Evolutionary conservation across 1,140 invertebrate species (phyloP).

Genomic region (Dreissena rostriformis): DNA sequence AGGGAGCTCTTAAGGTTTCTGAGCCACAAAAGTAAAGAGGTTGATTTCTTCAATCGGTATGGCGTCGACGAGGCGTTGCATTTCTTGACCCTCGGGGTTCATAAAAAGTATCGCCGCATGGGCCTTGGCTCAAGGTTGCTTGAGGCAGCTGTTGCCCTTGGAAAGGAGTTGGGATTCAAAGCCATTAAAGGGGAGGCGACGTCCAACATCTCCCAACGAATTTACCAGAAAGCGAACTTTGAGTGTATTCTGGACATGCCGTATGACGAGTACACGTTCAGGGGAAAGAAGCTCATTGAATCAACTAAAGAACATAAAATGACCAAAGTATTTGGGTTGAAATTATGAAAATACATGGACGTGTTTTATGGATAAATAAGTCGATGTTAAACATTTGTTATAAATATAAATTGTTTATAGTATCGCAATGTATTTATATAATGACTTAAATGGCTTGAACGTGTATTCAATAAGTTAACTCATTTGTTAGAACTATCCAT

Average conservation of each 20-base stretch:
- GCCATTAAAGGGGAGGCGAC: slow-evolving; percentile 34
- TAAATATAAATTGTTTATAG: too few relatives aligned
- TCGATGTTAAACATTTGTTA: too few relatives aligned
- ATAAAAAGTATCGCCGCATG: slow-evolving; percentile 36
- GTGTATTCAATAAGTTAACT: too few relatives aligned
- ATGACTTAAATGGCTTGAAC: too few relatives aligned
- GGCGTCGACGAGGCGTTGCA: slow-evolving; percentile 38
- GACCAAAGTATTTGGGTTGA: slow-evolving; percentile 34
- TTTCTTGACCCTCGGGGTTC: slow-evolving; percentile 39
- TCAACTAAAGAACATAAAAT: slow-evolving; percentile 25
- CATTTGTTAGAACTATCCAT: too few relatives aligned
- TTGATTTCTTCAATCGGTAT: slow-evolving; percentile 31
- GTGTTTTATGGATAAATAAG: too few relatives aligned
- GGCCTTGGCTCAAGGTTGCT: slow-evolving; percentile 27
- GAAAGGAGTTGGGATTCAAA: slow-evolving; percentile 32
- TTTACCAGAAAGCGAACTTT: slow-evolving; percentile 34
- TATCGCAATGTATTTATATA: too few relatives aligned
- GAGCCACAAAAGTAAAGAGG: slow-evolving; percentile 11
- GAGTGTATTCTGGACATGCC: slow-evolving; percentile 25
- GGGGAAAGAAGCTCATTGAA: slow-evolving; percentile 16
- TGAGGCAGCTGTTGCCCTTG: slow-evolving; percentile 19
- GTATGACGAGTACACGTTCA: slow-evolving; percentile 41
- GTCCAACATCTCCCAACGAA: slow-evolving; percentile 44
- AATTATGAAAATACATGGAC: slow-evolving; percentile 7
- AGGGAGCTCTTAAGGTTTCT: slow-evolving; percentile 5